Evolutionary conservation across 2,888 invertebrate genomes (phyloP).

Genomic region (Alitta virens): DNA sequence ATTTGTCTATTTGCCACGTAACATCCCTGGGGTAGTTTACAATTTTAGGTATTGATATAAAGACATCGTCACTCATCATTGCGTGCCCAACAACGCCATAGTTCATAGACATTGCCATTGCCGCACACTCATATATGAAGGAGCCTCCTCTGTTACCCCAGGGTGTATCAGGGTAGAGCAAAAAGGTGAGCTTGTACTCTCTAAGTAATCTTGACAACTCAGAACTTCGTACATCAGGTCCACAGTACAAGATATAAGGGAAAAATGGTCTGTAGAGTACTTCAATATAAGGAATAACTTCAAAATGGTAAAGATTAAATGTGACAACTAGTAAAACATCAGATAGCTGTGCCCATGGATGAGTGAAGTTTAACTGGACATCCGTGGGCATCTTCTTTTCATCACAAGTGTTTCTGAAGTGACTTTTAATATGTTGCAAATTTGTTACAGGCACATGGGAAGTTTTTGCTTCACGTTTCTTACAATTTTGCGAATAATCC

Average conservation of each 20-base stretch:
- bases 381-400: too few species aligned
- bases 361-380: too few species aligned
- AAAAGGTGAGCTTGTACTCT: constrained; percentile 1
- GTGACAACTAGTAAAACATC: constrained; percentile 24
- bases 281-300: constrained; percentile 28
- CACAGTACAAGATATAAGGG: constrained; percentile 30
- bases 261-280: constrained; percentile 28
- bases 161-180: constrained; percentile 12
- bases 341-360: constrained; percentile 13
- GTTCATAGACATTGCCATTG: constrained; percentile 19
- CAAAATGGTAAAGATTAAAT: constrained; percentile 28
- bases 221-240: constrained; percentile 15
- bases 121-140: constrained; percentile 28
- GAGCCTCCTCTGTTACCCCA: too few species aligned
- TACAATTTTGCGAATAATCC: too few species aligned
- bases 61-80: constrained; percentile 26
- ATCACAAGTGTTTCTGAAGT: too few species aligned
- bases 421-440: too few species aligned
- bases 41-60: constrained; percentile 15
- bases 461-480: too few species aligned
- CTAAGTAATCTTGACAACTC: too few species aligned
- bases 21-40: neutral
- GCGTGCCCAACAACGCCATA: constrained; percentile 23
- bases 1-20: constrained; percentile 22
- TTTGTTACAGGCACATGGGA: too few species aligned